Conservation (phyloP, 2,888 invertebrate species). For the Galerucella pusilla region DNA sequence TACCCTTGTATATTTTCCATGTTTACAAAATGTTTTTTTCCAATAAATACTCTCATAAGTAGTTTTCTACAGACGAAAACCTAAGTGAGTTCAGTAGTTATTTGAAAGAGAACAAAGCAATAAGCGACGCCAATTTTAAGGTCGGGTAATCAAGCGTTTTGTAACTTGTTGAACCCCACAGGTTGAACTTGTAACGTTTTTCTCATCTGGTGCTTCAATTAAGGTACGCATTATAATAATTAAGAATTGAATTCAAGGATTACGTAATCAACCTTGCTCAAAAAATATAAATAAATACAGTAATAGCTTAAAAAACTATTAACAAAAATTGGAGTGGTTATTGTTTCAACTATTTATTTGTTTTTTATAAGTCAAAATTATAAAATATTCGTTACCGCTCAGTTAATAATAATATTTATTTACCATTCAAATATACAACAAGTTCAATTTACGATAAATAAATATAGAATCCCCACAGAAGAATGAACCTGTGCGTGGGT, state of each 20-base stretch:
- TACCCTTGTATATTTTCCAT: neutral
- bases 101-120: constrained; percentile 23
- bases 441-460: no score
- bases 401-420: no score
- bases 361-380: no score
- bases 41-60: neutral
- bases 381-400: no score
- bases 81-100: constrained; percentile 5
- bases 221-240: neutral
- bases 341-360: no score
- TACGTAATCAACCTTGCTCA: no score
- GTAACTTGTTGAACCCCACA: constrained; percentile 23
- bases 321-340: no score
- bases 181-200: constrained; percentile 33
- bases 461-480: no score
- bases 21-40: neutral
- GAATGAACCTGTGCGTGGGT: no score
- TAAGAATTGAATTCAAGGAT: neutral
- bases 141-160: constrained; percentile 33
- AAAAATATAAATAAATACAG: no score
- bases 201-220: constrained; percentile 27
- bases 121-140: constrained; percentile 32
- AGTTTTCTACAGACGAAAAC: neutral
- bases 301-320: no score
- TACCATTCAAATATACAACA: no score